Evolutionary conservation across 2,797 vertebrate genomes (phyloP), one percentile per base, ranked within the genome.

Genomic region (Gymnothorax reevesii): DNA sequence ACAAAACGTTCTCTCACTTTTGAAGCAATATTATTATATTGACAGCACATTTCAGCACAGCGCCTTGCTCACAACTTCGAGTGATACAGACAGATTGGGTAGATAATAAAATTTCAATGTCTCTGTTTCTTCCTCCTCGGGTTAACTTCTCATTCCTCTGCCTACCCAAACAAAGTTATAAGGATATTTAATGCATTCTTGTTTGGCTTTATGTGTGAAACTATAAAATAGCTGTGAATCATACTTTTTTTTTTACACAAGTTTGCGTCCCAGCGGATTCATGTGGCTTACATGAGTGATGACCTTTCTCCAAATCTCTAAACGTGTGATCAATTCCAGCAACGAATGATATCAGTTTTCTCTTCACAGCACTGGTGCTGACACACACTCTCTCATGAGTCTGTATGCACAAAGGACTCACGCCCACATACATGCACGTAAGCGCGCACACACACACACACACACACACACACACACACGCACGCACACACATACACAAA

Each of bases 261-360:
- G 15, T n/a, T 52, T 80, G 77, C 9, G 52, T 55, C 75, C 9
- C 17, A 79, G 75, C 22, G 77, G 52, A 80, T 55, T 80, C 77
- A 80, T 54, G 10, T 22, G 13, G 60, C 33, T 62, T 49, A 22
- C 15, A 84, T 60, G 4, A 1, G 57, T 62, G 49, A 60, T 42
- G 62, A 60, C 57, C 59, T 1, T 17, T 59, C 42, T 80, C 8
- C 33, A 27, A 80, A 80, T 57, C 33, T 82, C 10, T 79, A 33
- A 66, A 82, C 13, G 33, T 82, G 77, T 86, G 75, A 86, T 80
- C 82, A 64, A 86, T 80, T 25, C 20, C 13, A 20, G 25, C 20
- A 71, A 22, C 4, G 75, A 5, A 52, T 66, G 75, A 86, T 59
- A 22, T 86, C 73, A 52, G 52, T 75, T 77, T 57, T 33, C 66